phyloP scores from a whole-genome alignment of 2,888 invertebrate species.

The Eulithis testata region DNA sequence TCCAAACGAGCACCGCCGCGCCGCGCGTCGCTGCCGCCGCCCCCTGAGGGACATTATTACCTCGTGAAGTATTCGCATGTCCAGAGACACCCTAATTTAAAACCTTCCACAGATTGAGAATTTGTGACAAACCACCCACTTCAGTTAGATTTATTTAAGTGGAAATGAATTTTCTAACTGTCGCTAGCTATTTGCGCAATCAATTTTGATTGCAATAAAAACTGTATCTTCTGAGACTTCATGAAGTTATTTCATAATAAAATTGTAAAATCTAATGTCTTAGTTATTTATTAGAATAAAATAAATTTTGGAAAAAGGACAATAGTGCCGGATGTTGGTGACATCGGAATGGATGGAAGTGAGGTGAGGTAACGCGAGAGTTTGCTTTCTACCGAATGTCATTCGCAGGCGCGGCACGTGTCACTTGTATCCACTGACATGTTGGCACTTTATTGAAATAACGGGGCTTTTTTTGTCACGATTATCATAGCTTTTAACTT shows the following conservation, averaged over 20 bases:
- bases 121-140: constrained; percentile 53
- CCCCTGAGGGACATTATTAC: constrained; percentile 66
- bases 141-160: constrained; percentile 39
- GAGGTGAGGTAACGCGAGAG: constrained; percentile 58
- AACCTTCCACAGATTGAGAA: constrained; percentile 57
- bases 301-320: constrained; percentile 50
- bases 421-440: constrained; percentile 48
- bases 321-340: constrained; percentile 51
- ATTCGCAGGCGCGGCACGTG: constrained; percentile 74
- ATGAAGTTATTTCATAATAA: constrained; percentile 25
- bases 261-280: neutral
- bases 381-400: constrained; percentile 74
- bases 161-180: constrained; percentile 33
- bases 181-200: constrained; percentile 26
- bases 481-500: constrained; percentile 8
- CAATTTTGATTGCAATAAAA: constrained; percentile 23
- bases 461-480: constrained; percentile 59
- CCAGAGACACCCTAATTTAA: constrained; percentile 55
- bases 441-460: constrained; percentile 53
- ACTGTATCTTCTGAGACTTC: constrained; percentile 17
- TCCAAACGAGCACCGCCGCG: constrained; percentile 39
- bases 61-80: constrained; percentile 50
- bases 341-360: constrained; percentile 43
- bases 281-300: too few species aligned
- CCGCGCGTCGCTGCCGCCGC: constrained; percentile 18